Evolutionary conservation across 2,797 vertebrate genomes (phyloP).

Genomic region (Galago senegalensis): DNA sequence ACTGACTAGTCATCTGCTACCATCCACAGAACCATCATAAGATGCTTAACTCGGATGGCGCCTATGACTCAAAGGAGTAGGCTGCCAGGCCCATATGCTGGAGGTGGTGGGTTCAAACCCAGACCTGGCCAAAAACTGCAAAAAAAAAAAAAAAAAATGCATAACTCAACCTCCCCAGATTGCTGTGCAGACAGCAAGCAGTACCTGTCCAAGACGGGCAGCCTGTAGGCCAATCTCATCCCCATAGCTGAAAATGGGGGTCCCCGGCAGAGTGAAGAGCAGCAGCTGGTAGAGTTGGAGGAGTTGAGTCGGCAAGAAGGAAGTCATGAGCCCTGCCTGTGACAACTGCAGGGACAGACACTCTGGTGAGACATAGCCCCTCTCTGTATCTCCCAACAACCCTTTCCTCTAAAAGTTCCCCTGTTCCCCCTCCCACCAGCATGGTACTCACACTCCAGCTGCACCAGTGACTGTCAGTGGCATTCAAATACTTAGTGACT

Average conservation of each 20-base stretch:
- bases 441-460: conserved; percentile 83
- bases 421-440: fast-evolving
- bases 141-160: too few species aligned
- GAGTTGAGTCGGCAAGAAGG: conserved; percentile 71
- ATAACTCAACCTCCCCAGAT: neutral
- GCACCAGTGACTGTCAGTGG: conserved; percentile 70
- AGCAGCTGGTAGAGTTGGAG: conserved; percentile 92
- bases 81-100: too few species aligned
- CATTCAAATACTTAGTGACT: conserved; percentile 82
- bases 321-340: conserved; percentile 85
- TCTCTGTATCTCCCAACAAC: too few species aligned
- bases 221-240: conserved; percentile 93
- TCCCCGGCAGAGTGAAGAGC: conserved; percentile 94
- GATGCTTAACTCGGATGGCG: too few species aligned
- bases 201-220: conserved; percentile 84
- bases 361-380: neutral
- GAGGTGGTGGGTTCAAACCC: too few species aligned
- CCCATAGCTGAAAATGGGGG: conserved; percentile 93
- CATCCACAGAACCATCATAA: neutral
- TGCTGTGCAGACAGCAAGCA: neutral
- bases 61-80: too few species aligned
- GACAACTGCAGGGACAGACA: conserved; percentile 69
- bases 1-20: fast-evolving
- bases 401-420: too few species aligned
- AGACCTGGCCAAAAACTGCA: too few species aligned